A percentile compares a stretch with the other conserved stretches of the same genome.
Conservation (phyloP, 2,113 vertebrate genomes). For the Seriola dumerili region DNA sequence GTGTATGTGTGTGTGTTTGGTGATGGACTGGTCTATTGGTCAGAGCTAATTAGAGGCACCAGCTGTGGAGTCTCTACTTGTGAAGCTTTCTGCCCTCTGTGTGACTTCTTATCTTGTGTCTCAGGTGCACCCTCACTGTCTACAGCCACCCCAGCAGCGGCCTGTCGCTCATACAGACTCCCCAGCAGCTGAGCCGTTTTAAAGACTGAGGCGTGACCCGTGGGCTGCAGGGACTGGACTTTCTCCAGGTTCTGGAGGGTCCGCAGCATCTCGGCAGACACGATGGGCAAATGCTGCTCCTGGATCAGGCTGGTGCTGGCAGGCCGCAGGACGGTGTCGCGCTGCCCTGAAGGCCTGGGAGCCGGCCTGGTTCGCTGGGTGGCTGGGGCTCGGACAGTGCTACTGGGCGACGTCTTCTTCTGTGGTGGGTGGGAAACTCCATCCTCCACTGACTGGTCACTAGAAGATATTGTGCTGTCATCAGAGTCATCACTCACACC, state of each 20-base stretch:
- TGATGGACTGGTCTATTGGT: constrained; percentile 43
- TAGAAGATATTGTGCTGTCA: constrained; percentile 78
- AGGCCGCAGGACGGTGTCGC: constrained; percentile 80
- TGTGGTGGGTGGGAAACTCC: constrained; percentile 51
- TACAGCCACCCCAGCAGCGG: constrained; percentile 52
- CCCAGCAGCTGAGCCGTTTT: constrained; percentile 94
- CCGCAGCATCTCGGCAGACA: constrained; percentile 91
- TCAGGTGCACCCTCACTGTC: constrained; percentile 56
- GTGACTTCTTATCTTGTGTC: constrained; percentile 59
- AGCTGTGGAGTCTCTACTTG: constrained; percentile 90
- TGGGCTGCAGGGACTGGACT: constrained; percentile 85
- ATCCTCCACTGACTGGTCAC: constrained; percentile 81
- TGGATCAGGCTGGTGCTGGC: constrained; percentile 85
- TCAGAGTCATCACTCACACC: constrained; percentile 69
- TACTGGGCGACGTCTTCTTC: constrained; percentile 34
- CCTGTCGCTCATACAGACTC: constrained; percentile 88
- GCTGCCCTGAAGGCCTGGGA: constrained; percentile 43
- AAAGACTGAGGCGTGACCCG: constrained; percentile 90
- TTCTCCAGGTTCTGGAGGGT: constrained; percentile 89
- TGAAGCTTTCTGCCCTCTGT: constrained; percentile 82
- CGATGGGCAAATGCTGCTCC: constrained; percentile 87
- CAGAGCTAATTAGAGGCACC: constrained; percentile 87
- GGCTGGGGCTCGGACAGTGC: constrained; percentile 9
- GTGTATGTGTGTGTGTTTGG: constrained; percentile 44
- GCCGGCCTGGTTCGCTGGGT: constrained; percentile 20